These are phyloP conservation scores for Pinna nobilis DNA, from an alignment of 1,140 invertebrate genomes.

Conservation along the genomic window DNA sequence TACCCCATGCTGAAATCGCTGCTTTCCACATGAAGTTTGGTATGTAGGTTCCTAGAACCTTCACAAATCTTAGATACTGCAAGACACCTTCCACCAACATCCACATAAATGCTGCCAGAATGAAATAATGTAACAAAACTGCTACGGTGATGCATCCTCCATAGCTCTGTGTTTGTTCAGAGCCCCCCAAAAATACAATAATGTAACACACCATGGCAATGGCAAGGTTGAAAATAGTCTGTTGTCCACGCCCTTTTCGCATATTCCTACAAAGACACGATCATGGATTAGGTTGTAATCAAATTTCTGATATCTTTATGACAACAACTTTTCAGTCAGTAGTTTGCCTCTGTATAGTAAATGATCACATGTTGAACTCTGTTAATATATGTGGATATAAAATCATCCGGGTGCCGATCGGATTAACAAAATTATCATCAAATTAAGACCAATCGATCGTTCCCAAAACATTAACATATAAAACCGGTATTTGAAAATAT, in stretches of 20 bases:
- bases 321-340: no score
- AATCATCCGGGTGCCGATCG: no score
- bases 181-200: constrained; percentile 65
- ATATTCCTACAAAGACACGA: constrained; percentile 64
- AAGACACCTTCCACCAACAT: constrained; percentile 76
- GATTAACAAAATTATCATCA: no score
- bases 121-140: constrained; percentile 75
- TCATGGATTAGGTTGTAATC: no score
- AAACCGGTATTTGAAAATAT: no score
- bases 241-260: constrained; percentile 63
- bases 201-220: constrained; percentile 61
- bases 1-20: constrained; percentile 74
- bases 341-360: no score
- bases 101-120: constrained; percentile 76
- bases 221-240: constrained; percentile 66
- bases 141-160: constrained; percentile 69
- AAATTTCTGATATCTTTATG: no score
- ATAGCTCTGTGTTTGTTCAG: constrained; percentile 53
- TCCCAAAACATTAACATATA: no score
- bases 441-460: no score
- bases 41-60: constrained; percentile 74
- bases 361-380: no score
- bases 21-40: constrained; percentile 72
- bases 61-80: constrained; percentile 76
- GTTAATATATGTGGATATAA: no score